Conservation (phyloP, 2,113 vertebrate genomes). For the Cyanoderma ruficeps region DNA sequence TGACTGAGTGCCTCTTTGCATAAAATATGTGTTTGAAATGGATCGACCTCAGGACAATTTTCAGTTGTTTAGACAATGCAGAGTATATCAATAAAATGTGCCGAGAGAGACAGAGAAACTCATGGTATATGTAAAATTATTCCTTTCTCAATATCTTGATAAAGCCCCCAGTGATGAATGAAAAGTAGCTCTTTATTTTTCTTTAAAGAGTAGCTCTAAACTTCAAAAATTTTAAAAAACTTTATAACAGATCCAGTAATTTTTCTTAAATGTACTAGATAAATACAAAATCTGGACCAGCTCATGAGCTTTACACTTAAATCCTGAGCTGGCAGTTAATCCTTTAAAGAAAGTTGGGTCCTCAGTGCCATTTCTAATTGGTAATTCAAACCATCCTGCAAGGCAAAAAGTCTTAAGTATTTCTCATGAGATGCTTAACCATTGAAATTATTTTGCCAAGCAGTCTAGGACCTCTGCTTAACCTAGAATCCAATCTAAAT, state of each 20-base stretch:
- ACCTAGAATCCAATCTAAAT: slow-evolving; percentile 16
- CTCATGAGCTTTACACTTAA: neutral
- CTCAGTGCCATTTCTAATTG: neutral
- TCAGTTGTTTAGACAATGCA: neutral
- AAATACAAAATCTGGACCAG: neutral
- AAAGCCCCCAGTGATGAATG: neutral
- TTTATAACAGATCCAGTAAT: neutral
- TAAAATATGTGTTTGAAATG: neutral
- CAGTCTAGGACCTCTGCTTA: slow-evolving; percentile 8
- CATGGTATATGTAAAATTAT: neutral
- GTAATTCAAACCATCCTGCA: slow-evolving; percentile 30
- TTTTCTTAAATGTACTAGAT: neutral
- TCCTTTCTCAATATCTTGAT: neutral
- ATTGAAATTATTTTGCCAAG: neutral
- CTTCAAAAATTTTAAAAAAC: neutral
- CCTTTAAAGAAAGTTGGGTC: neutral
- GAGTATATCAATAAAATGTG: neutral
- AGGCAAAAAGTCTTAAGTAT: neutral
- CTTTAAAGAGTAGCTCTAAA: neutral
- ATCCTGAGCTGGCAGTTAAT: neutral
- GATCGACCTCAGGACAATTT: neutral
- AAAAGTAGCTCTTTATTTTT: neutral
- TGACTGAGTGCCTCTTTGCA: neutral
- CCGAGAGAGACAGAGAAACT: neutral
- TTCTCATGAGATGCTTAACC: neutral